Conservation (phyloP, 2,113 vertebrate species). For the Phoxinus phoxinus region DNA sequence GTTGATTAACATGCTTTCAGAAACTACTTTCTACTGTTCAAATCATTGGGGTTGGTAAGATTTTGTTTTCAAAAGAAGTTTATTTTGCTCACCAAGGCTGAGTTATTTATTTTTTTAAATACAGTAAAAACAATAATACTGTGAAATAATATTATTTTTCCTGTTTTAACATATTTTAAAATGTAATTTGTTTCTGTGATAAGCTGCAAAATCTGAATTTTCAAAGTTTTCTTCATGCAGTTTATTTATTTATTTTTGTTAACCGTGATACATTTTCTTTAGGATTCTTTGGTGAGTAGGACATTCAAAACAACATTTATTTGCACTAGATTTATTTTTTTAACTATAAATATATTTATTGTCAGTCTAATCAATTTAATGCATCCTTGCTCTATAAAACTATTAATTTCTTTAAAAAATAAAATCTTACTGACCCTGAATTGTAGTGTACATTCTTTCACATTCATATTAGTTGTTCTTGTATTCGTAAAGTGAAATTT, state of each 20-base stretch:
- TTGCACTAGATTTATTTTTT: not conserved
- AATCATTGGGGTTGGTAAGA: not conserved
- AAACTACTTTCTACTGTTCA: too few relatives aligned
- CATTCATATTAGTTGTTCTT: not conserved
- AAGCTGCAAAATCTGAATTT: not conserved
- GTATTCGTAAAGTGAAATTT: not conserved
- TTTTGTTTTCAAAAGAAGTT: not conserved
- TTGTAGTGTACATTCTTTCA: not conserved
- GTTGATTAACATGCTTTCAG: too few relatives aligned
- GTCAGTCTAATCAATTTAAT: not conserved
- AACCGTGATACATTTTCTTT: too few relatives aligned
- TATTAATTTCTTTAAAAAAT: not conserved
- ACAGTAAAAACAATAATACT: not conserved
- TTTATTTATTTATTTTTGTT: too few relatives aligned
- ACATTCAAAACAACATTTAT: too few relatives aligned
- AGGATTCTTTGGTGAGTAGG: too few relatives aligned
- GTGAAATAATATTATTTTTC: not conserved
- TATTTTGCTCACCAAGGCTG: not conserved
- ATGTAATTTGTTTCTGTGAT: not conserved
- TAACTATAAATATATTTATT: not conserved
- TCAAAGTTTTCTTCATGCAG: not conserved
- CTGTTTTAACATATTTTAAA: not conserved
- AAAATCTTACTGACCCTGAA: not conserved
- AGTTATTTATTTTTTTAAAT: too few relatives aligned
- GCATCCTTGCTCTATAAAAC: not conserved